These are phyloP conservation scores for Drosophila nr. fundita DNA, from an alignment of 2,888 invertebrate species.

Conservation along the genomic window DNA sequence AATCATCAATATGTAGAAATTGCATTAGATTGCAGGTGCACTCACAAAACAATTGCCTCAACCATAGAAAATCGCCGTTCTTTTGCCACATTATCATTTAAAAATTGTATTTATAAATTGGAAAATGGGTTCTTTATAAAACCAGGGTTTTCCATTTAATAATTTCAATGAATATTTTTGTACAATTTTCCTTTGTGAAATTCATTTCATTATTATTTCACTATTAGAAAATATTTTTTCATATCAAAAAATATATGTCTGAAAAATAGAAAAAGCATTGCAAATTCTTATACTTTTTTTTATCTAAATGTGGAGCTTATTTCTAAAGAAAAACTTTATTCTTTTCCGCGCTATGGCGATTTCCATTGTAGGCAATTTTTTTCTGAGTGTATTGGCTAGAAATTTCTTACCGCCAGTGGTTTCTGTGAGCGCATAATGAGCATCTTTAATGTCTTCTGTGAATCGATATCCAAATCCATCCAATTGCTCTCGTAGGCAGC, in stretches of 20 bases:
- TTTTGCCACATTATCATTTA: not conserved
- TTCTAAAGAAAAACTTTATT: too few species aligned
- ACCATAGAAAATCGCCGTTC: not conserved
- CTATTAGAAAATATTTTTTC: not conserved
- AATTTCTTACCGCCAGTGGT: conserved; percentile 68
- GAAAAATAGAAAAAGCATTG: not conserved
- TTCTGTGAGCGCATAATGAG: conserved; percentile 78
- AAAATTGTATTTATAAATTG: not conserved
- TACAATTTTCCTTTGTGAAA: not conserved
- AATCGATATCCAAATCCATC: conserved; percentile 72
- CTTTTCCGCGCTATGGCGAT: not conserved
- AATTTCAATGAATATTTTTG: not conserved
- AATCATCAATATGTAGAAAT: conserved; percentile 11
- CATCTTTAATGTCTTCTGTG: conserved; percentile 70
- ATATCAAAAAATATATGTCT: not conserved
- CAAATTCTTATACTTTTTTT: not conserved
- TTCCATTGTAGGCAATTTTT: not conserved
- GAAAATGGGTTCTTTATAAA: not conserved
- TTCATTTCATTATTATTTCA: too few species aligned
- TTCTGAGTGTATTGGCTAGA: not conserved
- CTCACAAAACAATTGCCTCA: not conserved
- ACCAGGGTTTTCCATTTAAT: not conserved
- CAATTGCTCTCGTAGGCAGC: conserved; percentile 79
- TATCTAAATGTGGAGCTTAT: too few species aligned
- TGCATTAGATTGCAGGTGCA: not conserved